These are phyloP conservation scores for Coptotermes formosanus DNA, from an alignment of 1,140 invertebrate species.

Conservation along the genomic window DNA sequence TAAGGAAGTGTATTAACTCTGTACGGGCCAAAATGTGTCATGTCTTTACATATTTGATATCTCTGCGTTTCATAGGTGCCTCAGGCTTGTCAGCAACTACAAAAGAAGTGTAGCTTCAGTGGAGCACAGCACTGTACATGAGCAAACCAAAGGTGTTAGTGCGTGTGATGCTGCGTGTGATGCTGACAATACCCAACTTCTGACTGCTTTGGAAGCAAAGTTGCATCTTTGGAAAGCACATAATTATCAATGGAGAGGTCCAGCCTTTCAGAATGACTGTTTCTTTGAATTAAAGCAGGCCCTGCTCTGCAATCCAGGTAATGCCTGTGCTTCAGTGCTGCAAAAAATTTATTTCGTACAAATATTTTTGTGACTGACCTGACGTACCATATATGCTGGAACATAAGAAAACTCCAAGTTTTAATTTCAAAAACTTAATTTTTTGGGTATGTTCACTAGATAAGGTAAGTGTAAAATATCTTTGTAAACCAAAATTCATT, in stretches of 20 bases:
- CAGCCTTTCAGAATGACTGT: not conserved
- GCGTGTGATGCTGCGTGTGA: too few relatives aligned
- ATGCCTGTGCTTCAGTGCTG: not conserved
- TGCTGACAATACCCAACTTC: not conserved
- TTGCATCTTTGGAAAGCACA: not conserved
- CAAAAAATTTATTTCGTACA: too few relatives aligned
- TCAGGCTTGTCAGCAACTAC: not conserved
- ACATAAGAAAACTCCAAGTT: too few relatives aligned
- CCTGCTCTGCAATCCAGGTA: not conserved
- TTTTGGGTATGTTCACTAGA: too few relatives aligned
- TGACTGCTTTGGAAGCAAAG: not conserved
- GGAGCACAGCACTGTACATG: not conserved
- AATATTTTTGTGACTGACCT: too few relatives aligned
- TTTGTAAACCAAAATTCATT: too few relatives aligned
- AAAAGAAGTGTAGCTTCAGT: not conserved
- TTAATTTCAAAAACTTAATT: too few relatives aligned
- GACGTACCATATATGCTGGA: too few relatives aligned
- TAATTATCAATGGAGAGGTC: not conserved
- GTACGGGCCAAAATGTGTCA: not conserved
- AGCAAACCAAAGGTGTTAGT: not conserved
- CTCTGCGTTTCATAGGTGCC: not conserved
- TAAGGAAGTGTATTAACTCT: not conserved
- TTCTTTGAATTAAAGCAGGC: not conserved
- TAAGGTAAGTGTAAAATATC: too few relatives aligned
- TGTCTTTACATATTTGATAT: not conserved